Evolutionary conservation across 2,113 vertebrate species (phyloP).

Genomic region (Procavia capensis): DNA sequence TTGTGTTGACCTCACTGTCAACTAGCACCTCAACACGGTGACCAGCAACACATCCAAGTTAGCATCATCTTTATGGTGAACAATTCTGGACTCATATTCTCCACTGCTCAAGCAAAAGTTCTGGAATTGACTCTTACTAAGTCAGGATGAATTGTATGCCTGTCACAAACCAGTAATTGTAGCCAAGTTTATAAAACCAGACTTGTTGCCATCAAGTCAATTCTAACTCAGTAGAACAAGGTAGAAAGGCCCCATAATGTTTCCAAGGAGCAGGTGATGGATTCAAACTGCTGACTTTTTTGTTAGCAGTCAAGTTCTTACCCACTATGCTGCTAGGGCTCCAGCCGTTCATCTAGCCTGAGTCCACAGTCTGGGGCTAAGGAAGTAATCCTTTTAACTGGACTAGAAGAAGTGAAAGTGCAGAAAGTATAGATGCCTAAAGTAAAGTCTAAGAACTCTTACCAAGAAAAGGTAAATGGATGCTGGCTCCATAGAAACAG

Average conservation of each 20-base stretch:
- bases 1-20: not conserved
- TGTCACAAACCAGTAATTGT: not conserved
- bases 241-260: too few relatives aligned
- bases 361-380: not conserved
- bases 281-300: too few relatives aligned
- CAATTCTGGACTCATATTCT: not conserved
- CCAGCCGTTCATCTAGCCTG: not conserved
- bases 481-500: not conserved
- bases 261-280: too few relatives aligned
- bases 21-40: not conserved
- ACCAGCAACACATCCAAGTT: not conserved
- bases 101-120: not conserved
- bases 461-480: slow-evolving; percentile 4
- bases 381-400: not conserved
- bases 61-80: not conserved
- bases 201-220: too few relatives aligned
- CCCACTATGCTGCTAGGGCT: too few relatives aligned
- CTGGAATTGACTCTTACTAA: slow-evolving; percentile 29
- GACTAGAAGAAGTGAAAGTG: not conserved
- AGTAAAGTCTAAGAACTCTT: slow-evolving; percentile 29
- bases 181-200: not conserved
- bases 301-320: too few relatives aligned
- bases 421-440: not conserved
- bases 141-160: not conserved
- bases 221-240: too few relatives aligned